These are phyloP conservation scores for Frieseomelitta varia DNA, from an alignment of 1,140 invertebrate genomes.

Conservation along the genomic window DNA sequence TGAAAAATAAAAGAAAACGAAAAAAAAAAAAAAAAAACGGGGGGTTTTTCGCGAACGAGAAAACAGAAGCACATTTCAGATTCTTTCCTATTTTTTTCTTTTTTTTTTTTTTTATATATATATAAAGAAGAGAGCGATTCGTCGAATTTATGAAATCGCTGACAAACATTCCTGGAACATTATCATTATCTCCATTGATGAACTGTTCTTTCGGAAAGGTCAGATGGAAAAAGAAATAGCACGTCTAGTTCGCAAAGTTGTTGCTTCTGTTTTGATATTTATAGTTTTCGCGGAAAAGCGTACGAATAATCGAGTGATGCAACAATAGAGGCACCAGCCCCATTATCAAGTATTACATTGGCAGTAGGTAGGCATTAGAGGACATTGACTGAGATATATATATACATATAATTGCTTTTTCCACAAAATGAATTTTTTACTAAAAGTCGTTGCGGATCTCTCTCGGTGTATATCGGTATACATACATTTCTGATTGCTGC, in stretches of 20 bases:
- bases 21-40: no score
- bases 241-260: not conserved
- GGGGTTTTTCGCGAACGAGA: not conserved
- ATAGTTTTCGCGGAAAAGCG: not conserved
- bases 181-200: not conserved
- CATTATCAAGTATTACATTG: conserved; percentile 13
- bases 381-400: conserved; percentile 21
- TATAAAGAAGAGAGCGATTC: not conserved
- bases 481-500: not conserved
- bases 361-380: conserved; percentile 6
- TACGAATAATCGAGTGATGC: conserved; percentile 6
- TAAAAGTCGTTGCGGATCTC: not conserved
- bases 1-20: no score
- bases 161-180: not conserved
- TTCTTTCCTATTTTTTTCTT: not conserved
- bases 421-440: conserved; percentile 1
- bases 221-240: not conserved
- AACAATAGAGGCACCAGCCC: conserved; percentile 21
- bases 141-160: not conserved
- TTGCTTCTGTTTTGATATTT: conserved; percentile 19
- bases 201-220: not conserved
- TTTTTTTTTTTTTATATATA: no score
- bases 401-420: not conserved
- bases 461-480: not conserved
- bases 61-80: not conserved